Percentiles rank a stretch among this genome's conserved stretches.
phyloP scores from a whole-genome alignment of 2,113 vertebrate species.

The Gadus macrocephalus region DNA sequence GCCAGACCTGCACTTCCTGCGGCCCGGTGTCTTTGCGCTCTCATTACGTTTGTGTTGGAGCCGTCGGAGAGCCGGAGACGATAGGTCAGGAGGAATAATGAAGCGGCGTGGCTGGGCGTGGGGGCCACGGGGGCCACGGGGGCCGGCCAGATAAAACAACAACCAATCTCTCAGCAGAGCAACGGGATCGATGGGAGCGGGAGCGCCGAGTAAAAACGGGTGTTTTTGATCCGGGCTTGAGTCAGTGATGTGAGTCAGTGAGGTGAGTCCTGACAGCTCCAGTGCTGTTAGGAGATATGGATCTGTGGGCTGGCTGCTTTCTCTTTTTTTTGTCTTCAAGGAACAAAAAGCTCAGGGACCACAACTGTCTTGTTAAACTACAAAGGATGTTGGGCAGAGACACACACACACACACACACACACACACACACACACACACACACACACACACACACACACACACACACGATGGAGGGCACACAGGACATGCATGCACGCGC shows the following conservation, averaged over 20 bases:
- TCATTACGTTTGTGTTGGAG: constrained; percentile 25
- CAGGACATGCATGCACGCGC: background rate
- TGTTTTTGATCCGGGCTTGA: constrained; percentile 69
- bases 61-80: constrained; percentile 38
- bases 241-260: constrained; percentile 45
- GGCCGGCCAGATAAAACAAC: constrained; percentile 65
- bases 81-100: constrained; percentile 65
- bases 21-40: no score
- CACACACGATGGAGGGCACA: no score
- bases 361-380: constrained; percentile 63
- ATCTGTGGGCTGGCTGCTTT: constrained; percentile 41
- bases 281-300: constrained; percentile 67
- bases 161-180: constrained; percentile 65
- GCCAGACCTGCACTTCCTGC: constrained; percentile 56
- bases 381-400: constrained; percentile 42
- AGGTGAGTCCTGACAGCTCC: constrained; percentile 71
- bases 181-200: constrained; percentile 68
- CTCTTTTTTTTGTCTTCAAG: constrained; percentile 22
- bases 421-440: constrained; percentile 4
- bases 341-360: constrained; percentile 67
- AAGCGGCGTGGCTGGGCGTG: constrained; percentile 62
- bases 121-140: constrained; percentile 61
- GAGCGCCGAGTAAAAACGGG: constrained; percentile 62
- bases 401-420: constrained; percentile 5
- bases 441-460: constrained; percentile 10